Evolutionary conservation across 2,113 vertebrate genomes (phyloP).

Genomic region (Ammodramus savannarum): DNA sequence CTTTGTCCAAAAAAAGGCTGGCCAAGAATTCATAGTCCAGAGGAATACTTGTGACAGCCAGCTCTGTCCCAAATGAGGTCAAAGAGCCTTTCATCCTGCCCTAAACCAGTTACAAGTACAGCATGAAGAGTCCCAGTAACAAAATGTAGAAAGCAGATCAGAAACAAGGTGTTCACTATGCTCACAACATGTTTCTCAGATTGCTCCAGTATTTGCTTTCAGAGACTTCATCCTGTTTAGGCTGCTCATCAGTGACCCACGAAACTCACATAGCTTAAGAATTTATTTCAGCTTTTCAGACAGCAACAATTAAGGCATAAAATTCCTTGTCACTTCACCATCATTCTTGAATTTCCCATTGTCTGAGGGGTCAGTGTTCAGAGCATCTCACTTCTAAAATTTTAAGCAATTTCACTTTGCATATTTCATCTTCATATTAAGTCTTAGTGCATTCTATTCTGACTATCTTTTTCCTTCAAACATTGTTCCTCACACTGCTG

Average conservation of each 20-base stretch:
- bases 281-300: background rate
- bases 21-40: background rate
- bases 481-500: slow-evolving; percentile 53
- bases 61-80: background rate
- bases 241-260: background rate
- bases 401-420: background rate
- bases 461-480: background rate
- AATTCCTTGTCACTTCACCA: background rate
- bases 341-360: background rate
- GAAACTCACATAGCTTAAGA: background rate
- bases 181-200: background rate
- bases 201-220: background rate
- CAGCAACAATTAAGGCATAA: background rate
- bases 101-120: background rate
- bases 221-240: background rate
- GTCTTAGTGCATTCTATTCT: background rate
- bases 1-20: background rate
- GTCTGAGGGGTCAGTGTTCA: background rate
- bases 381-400: slow-evolving; percentile 56
- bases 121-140: background rate
- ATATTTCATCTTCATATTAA: slow-evolving; percentile 1
- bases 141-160: background rate
- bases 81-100: background rate
- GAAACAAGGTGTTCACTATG: background rate
- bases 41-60: background rate